Evolutionary conservation across 2,113 vertebrate species (phyloP), one percentile per base, ranked within the genome.

Genomic region (Platanista minor): DNA sequence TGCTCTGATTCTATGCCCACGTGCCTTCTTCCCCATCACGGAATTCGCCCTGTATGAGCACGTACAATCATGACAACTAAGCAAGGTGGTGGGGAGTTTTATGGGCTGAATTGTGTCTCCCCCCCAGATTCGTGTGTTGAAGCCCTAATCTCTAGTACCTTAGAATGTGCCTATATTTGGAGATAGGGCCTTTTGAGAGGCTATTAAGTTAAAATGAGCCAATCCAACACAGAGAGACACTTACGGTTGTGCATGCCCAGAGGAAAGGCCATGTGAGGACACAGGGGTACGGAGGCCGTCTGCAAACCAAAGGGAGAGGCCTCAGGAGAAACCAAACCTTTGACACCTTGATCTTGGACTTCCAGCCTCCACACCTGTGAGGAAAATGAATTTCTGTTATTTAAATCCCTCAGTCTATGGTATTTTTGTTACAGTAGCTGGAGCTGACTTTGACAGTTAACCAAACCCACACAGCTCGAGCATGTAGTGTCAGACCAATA

Each of bases 231-330:
- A 57, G 17, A 74, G 20, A 84, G 20, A 69, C 33, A 15, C n/a
- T 23, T n/a, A 17, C 36, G 36, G 9, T 52, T 23, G 36, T 6
- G 0, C 17, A 4, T 0, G 0, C 14, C 49, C 33, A 14, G 20
- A 57, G 43, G 41, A 86, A 39, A 71, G 41, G 17, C 31, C 27
- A 6, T 29, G 0, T 31, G 52, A 49, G 54, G 43, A 85, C 36
- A 29, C 3, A 1, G 15, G 1, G 54, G 25, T 46, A 36, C 31
- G 31, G 39, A 2, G 52, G 75, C 43, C 23, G 1, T 11, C 69
- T 27, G 27, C 11, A 20, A 59, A 5, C 54, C 71, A 74, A 29
- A 17, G 27, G 29, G 33, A 15, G 77, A 66, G 61, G 39, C 62
- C 23, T 59, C 57, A 33, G 39, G 64, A 67, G 71, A 80, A 80